Conservation (phyloP, 2,888 invertebrate species). For the Hermaeophaga mercurialis region DNA sequence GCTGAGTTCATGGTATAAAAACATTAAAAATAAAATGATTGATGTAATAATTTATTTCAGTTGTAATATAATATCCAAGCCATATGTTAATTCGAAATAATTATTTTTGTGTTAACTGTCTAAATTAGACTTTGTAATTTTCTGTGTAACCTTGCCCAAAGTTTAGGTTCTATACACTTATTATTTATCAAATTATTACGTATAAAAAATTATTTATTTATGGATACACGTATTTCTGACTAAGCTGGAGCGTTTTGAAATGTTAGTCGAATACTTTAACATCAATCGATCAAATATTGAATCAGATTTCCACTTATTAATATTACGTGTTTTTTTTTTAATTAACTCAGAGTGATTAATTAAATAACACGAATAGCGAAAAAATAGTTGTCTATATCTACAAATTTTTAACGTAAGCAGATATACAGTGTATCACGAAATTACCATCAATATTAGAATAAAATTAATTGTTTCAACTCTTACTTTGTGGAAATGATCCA, state of each 20-base stretch:
- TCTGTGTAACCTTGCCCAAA: neutral
- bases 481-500: too few species aligned
- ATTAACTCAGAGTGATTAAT: too few species aligned
- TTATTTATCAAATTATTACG: neutral
- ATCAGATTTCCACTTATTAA: too few species aligned
- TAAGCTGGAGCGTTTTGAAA: neutral
- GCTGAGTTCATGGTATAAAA: slow-evolving; percentile 1
- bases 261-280: neutral
- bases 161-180: neutral
- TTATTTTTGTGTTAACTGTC: slow-evolving; percentile 34
- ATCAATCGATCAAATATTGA: slow-evolving; percentile 1
- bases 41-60: slow-evolving; percentile 28
- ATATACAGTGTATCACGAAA: too few species aligned
- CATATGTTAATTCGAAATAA: slow-evolving; percentile 35
- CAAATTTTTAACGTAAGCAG: too few species aligned
- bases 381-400: too few species aligned
- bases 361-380: too few species aligned
- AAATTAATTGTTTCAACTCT: too few species aligned
- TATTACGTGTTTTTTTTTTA: too few species aligned
- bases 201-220: neutral
- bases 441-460: too few species aligned
- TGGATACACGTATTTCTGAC: neutral
- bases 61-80: slow-evolving; percentile 33
- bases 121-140: slow-evolving; percentile 20
- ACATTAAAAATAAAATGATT: slow-evolving; percentile 24